Evolutionary conservation across 64 coral and sea anemone species (phyloP).

Genomic region (Cladopsammia gracilis): DNA sequence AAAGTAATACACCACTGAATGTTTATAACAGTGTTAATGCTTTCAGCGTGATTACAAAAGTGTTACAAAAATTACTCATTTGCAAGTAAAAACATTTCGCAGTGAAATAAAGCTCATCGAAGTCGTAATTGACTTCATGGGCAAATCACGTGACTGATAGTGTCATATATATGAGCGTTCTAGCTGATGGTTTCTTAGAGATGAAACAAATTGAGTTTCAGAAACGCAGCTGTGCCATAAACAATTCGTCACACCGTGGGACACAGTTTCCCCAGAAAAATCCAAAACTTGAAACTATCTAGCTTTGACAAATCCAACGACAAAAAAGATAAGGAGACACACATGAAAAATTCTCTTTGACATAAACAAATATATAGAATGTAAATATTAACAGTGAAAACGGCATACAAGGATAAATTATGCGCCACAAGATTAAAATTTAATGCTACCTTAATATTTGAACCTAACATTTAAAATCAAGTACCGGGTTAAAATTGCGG

Average conservation of each 20-base stretch:
- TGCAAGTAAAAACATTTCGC: not conserved
- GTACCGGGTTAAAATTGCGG: conserved; percentile 8
- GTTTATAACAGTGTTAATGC: too few species aligned
- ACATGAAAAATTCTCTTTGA: not conserved
- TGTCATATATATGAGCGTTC: not conserved
- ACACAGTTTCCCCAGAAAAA: not conserved
- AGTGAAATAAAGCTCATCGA: not conserved
- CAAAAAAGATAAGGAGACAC: not conserved
- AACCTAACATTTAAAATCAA: not conserved
- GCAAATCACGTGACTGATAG: not conserved
- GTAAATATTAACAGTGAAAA: not conserved
- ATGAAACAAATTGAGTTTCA: not conserved
- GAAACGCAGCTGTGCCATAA: not conserved
- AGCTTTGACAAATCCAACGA: not conserved
- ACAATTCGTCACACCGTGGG: not conserved
- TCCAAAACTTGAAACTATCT: not conserved
- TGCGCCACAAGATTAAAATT: conserved; percentile 1
- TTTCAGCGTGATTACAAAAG: not conserved
- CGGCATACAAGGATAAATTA: conserved; percentile 3
- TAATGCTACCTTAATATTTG: not conserved
- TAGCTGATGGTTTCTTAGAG: not conserved
- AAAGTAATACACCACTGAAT: too few species aligned
- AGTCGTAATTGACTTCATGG: not conserved
- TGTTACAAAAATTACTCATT: not conserved
- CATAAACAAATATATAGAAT: not conserved